These are phyloP conservation scores for Parasteatoda tepidariorum DNA, from an alignment of 1,140 invertebrate species.

Conservation along the genomic window DNA sequence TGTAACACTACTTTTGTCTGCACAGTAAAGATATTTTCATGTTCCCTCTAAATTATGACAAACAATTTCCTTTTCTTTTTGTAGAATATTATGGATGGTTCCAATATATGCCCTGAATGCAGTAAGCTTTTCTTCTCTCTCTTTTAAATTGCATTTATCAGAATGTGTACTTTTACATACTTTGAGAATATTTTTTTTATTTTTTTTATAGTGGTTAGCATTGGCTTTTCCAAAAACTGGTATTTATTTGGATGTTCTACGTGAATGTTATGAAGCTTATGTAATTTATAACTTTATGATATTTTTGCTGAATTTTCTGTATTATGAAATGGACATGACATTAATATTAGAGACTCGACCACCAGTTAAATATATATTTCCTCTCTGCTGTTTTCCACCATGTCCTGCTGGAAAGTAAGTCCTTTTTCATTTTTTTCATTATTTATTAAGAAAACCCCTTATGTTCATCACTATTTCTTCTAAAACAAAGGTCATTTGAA, in stretches of 20 bases:
- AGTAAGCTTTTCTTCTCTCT: conserved; percentile 73
- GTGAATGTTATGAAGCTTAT: conserved; percentile 91
- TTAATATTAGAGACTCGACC: conserved; percentile 84
- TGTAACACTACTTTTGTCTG: no score
- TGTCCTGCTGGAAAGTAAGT: conserved; percentile 68
- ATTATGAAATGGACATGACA: conserved; percentile 81
- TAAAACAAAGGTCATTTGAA: neutral
- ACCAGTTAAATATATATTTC: conserved; percentile 73
- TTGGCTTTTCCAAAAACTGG: conserved; percentile 78
- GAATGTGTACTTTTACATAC: neutral
- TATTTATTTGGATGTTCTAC: conserved; percentile 90
- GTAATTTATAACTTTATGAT: conserved; percentile 99
- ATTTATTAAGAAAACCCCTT: neutral
- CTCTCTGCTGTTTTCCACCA: conserved; percentile 65
- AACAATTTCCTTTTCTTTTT: conserved; percentile 69
- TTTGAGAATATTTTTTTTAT: neutral
- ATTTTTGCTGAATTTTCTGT: conserved; percentile 90
- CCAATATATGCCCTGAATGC: conserved; percentile 96
- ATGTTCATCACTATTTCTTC: neutral
- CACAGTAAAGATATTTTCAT: no score
- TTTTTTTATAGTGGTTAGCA: conserved; percentile 74
- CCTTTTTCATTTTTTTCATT: neutral
- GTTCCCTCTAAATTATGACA: no score
- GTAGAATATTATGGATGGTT: conserved; percentile 96
- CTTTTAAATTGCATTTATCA: conserved; percentile 12